A percentile compares a stretch with the other conserved stretches of the same genome.
Conservation (phyloP, 2,113 vertebrate species). For the Thinocorus orbignyianus region DNA sequence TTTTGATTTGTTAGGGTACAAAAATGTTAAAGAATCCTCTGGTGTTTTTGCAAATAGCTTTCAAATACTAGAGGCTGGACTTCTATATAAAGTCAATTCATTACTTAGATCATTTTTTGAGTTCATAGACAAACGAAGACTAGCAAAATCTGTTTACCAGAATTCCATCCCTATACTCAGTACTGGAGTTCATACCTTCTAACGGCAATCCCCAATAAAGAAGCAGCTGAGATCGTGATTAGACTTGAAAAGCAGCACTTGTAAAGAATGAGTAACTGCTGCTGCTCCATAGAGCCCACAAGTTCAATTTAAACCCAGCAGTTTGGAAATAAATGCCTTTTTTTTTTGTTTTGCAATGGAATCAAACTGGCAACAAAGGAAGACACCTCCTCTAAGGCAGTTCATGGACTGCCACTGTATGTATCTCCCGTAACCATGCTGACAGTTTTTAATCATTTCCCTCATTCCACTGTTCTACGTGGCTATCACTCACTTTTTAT, state of each 20-base stretch:
- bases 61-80: neutral
- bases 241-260: neutral
- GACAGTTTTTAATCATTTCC: neutral
- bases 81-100: neutral
- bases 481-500: neutral
- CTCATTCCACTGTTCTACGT: neutral
- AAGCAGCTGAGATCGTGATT: neutral
- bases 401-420: neutral
- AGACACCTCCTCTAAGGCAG: neutral
- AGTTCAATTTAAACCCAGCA: neutral
- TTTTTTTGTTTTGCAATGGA: neutral
- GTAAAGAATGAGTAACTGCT: neutral
- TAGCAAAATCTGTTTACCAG: neutral
- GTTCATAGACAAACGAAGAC: no score
- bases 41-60: neutral
- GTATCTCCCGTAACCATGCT: neutral
- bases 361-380: neutral
- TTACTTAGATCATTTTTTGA: neutral
- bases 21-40: neutral
- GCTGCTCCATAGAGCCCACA: neutral
- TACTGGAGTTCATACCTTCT: neutral
- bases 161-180: neutral
- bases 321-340: neutral
- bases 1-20: neutral
- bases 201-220: neutral